Base-by-base conservation (phyloP, 2,797 vertebrate species). In the Okamejei kenojei region DNA sequence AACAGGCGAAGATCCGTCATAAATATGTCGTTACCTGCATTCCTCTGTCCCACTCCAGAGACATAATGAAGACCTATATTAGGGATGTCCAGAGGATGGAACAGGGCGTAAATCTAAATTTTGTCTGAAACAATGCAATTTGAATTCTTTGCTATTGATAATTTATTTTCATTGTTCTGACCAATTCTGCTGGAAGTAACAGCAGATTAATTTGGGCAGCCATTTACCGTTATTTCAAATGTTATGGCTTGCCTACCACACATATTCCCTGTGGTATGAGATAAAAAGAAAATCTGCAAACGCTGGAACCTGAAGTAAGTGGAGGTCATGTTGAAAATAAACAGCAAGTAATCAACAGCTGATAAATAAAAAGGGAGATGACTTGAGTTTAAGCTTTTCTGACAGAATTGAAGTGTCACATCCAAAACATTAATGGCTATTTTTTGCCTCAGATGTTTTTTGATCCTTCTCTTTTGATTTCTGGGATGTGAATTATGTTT, bases 341-440 rank as follows among this genome's bases (percentile, higher is more conserved):
- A n/a, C 3, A 81, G 79, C 23, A 88, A 68, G 61, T 68, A 1
- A 35, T 21, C 61, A 32, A 29, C 29, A 88, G 17, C 61, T 88
- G 84, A 88, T n/a, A 68, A 65, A 88, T 82, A 65, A 65, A 65
- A 68, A 88, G 84, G 82, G 15, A 7, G 63, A 88, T 88, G 58
- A 35, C 61, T 88, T 88, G 29, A 19, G 15, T 35, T 61, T 88
- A 10, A 0, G n/a, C 19, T 21, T 88, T 19, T 88, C 8, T 35
- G 26, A n/a, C 84, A 88, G 23, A n/a, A 68, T 35, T 68, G 84
- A 68, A 88, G 82, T 13, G 29, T 61, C 58, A 32, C 11, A 63
- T n/a, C 29, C 82, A 63, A 86, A 86, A 86, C 29, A n/a, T 86
- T 86, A n/a, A 86, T n/a, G 82, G 58, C 29, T 29, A 4, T 32